These are phyloP conservation scores for Xiphias gladius DNA, from an alignment of 2,113 vertebrate genomes.

Conservation along the genomic window DNA sequence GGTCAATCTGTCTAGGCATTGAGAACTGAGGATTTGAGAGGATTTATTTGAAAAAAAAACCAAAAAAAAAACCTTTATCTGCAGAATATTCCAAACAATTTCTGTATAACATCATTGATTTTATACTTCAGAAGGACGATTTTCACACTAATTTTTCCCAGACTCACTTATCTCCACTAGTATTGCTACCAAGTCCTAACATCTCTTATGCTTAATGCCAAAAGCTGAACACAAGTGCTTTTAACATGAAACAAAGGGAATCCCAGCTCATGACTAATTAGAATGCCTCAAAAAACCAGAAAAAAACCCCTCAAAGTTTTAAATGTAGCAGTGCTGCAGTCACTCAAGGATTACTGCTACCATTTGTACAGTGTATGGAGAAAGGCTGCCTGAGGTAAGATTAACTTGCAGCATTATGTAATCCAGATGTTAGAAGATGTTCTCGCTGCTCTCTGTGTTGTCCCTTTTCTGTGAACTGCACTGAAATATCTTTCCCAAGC, in stretches of 20 bases:
- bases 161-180: not conserved
- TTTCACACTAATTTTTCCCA: not conserved
- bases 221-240: conserved; percentile 26
- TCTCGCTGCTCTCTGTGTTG: conserved; percentile 31
- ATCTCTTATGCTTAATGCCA: not conserved
- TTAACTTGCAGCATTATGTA: conserved; percentile 63
- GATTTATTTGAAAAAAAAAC: not conserved
- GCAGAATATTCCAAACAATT: not conserved
- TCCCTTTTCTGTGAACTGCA: conserved; percentile 46
- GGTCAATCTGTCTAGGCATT: not conserved
- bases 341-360: conserved; percentile 64
- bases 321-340: conserved; percentile 40
- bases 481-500: conserved; percentile 12
- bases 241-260: conserved; percentile 32
- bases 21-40: not conserved
- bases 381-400: conserved; percentile 68
- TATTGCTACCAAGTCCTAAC: not conserved
- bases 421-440: conserved; percentile 70
- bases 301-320: conserved; percentile 51
- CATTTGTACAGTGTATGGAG: conserved; percentile 61
- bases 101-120: not conserved
- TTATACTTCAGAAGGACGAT: not conserved
- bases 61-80: not conserved
- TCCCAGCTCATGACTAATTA: conserved; percentile 59
- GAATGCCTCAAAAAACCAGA: conserved; percentile 29